A percentile compares a stretch with the other conserved stretches of the same genome.
Evolutionary conservation across 2,797 vertebrate genomes (phyloP).

Genomic region (Crenichthys baileyi): DNA sequence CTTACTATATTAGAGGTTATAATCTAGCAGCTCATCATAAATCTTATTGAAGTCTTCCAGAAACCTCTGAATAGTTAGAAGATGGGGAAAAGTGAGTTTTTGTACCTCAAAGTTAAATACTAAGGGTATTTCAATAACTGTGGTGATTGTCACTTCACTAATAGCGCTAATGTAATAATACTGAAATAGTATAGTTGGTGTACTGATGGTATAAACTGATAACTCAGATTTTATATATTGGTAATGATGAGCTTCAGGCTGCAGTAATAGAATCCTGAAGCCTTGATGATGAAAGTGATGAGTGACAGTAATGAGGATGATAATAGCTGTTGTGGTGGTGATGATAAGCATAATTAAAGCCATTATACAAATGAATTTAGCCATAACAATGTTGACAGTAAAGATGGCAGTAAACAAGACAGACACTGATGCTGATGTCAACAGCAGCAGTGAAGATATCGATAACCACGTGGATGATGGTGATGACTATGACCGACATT

Average conservation of each 20-base stretch:
- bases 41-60: neutral
- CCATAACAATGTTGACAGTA: constrained; percentile 2
- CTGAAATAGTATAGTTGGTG: neutral
- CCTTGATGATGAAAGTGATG: constrained; percentile 21
- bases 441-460: neutral
- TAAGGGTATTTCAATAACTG: neutral
- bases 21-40: neutral
- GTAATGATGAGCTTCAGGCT: neutral
- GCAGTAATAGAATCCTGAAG: constrained; percentile 4
- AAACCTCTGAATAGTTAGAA: neutral
- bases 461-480: neutral
- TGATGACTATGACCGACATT: neutral
- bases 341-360: neutral
- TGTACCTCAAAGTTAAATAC: neutral
- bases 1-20: neutral
- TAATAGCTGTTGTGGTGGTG: neutral
- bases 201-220: neutral
- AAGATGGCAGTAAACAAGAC: neutral
- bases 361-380: constrained; percentile 14
- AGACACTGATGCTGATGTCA: neutral
- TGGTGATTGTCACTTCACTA: neutral
- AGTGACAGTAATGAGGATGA: constrained; percentile 4
- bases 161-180: neutral
- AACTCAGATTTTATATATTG: neutral
- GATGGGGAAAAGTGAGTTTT: neutral